phyloP scores from a whole-genome alignment of 2,797 vertebrate genomes.

The Leptatherina wallacei region DNA sequence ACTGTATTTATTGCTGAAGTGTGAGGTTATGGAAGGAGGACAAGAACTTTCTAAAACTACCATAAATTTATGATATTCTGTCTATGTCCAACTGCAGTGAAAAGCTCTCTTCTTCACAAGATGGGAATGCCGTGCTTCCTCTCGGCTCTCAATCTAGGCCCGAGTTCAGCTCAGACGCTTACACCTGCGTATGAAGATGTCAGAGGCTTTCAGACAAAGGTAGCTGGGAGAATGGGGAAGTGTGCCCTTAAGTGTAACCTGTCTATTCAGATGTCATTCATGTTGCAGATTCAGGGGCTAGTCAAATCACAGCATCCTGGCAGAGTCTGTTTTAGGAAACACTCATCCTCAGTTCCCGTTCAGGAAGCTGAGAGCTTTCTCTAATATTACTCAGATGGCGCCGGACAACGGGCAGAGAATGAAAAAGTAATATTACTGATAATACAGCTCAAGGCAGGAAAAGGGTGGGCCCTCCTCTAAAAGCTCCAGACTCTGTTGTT shows the following conservation, averaged over 20 bases:
- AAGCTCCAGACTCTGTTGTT: conserved; percentile 82
- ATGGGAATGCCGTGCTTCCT: conserved; percentile 26
- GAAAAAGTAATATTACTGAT: conserved; percentile 81
- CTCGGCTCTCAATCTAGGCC: conserved; percentile 45
- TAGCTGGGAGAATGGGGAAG: conserved; percentile 35
- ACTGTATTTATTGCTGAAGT: conserved; percentile 50
- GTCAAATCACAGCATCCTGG: conserved; percentile 74
- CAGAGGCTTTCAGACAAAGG: conserved; percentile 63
- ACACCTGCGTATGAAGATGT: conserved; percentile 44
- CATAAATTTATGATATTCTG: conserved; percentile 5
- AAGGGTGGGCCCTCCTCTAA: conserved; percentile 73
- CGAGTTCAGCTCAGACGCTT: conserved; percentile 40
- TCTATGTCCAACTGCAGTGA: conserved; percentile 20
- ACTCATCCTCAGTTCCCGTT: conserved; percentile 53
- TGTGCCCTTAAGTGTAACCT: conserved; percentile 40
- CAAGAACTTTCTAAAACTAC: conserved; percentile 29
- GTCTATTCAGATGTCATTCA: conserved; percentile 68
- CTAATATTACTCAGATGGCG: conserved; percentile 70
- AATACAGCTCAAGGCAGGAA: conserved; percentile 67
- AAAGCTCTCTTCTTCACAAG: conserved; percentile 13
- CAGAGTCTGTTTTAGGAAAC: conserved; percentile 64
- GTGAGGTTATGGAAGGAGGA: conserved; percentile 37
- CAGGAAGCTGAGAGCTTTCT: conserved; percentile 76
- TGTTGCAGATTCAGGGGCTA: conserved; percentile 55
- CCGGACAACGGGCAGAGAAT: conserved; percentile 62